A percentile compares a stretch with the other conserved stretches of the same genome.
These are phyloP conservation scores for Mobula hypostoma DNA, from an alignment of 2,113 vertebrate genomes.

Conservation along the genomic window DNA sequence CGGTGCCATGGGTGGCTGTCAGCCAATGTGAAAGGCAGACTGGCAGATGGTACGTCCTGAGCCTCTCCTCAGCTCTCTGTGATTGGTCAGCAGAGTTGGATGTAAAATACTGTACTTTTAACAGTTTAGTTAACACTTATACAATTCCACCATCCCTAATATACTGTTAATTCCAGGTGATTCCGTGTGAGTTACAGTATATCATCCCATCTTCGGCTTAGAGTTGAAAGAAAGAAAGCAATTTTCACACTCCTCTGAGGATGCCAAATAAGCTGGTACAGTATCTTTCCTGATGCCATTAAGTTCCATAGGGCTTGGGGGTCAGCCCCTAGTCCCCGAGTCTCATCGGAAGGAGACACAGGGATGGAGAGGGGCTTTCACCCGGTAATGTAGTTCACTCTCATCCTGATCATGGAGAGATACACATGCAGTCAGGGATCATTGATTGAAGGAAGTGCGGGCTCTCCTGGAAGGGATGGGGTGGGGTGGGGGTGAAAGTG, in stretches of 20 bases:
- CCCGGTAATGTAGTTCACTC: background rate
- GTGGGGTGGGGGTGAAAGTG: background rate
- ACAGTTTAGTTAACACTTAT: background rate
- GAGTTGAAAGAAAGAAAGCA: background rate
- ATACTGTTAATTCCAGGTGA: background rate
- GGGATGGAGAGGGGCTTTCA: background rate
- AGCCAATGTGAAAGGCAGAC: background rate
- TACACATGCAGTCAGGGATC: background rate
- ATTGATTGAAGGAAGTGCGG: background rate
- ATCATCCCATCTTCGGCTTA: background rate
- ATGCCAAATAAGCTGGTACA: background rate
- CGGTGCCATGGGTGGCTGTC: background rate
- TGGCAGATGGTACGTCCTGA: background rate
- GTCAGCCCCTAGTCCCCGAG: background rate
- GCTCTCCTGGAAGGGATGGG: background rate
- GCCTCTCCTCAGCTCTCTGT: background rate
- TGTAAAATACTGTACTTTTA: background rate
- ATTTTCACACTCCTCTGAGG: background rate
- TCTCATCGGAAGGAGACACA: background rate
- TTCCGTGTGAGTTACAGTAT: background rate
- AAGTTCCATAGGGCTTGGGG: background rate
- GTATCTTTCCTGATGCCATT: background rate
- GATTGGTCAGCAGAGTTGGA: background rate
- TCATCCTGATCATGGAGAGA: background rate
- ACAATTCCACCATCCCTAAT: background rate